Conservation (phyloP, 2,797 vertebrate species). For the Trachurus trachurus region DNA sequence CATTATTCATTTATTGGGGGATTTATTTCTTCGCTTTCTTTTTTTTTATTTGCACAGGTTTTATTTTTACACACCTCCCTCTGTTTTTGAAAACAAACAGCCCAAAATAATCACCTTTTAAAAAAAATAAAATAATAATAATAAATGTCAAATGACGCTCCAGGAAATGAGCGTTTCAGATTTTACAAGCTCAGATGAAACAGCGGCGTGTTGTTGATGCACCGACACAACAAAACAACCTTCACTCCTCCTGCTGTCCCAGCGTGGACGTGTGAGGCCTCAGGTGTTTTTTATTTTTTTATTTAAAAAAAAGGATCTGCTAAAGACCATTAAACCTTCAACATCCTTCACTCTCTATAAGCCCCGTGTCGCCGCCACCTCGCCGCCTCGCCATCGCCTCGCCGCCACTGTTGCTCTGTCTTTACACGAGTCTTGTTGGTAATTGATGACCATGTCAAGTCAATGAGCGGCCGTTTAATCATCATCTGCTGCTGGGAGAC, state of each 20-base stretch:
- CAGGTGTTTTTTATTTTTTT: constrained; percentile 2
- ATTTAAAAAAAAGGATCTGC: not conserved
- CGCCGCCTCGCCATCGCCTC: too few species aligned
- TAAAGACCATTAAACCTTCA: constrained; percentile 2
- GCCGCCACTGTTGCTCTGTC: not conserved
- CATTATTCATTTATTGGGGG: too few species aligned
- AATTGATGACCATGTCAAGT: constrained; percentile 41
- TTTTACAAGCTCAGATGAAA: too few species aligned
- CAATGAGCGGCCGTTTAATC: constrained; percentile 35
- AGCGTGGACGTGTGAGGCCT: not conserved
- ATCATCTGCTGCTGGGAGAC: constrained; percentile 23
- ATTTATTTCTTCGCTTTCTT: too few species aligned
- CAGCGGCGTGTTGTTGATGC: not conserved
- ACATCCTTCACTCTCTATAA: not conserved
- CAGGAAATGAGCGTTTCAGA: not conserved
- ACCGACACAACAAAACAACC: not conserved
- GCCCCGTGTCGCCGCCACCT: not conserved
- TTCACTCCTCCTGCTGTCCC: not conserved
- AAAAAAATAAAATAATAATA: too few species aligned
- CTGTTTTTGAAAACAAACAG: too few species aligned
- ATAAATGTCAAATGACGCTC: too few species aligned
- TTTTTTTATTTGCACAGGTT: too few species aligned
- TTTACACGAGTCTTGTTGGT: constrained; percentile 4
- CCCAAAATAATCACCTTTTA: too few species aligned
- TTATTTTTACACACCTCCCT: too few species aligned